A percentile compares a stretch with the other conserved stretches of the same genome.
phyloP scores from a whole-genome alignment of 1,140 invertebrate species.

The Drosophila virilis region DNA sequence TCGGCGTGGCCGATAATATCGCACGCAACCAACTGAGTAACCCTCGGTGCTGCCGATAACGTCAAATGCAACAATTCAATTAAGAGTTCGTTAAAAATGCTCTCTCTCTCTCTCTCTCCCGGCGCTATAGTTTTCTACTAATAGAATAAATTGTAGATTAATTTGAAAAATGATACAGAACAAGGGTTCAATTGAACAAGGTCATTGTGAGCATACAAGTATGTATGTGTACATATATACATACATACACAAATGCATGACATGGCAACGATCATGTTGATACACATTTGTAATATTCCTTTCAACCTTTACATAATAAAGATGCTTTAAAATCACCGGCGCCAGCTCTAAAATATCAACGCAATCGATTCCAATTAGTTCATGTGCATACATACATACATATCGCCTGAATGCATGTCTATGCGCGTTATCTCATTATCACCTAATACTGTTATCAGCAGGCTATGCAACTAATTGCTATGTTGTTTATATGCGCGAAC shows the following conservation, averaged over 20 bases:
- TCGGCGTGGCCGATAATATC: too few species aligned
- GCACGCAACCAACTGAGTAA: too few species aligned
- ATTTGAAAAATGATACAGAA: not conserved
- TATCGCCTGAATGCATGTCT: not conserved
- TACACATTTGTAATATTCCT: slow-evolving; percentile 13
- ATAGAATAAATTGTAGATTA: not conserved
- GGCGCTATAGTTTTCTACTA: not conserved
- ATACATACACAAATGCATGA: not conserved
- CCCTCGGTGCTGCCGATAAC: too few species aligned
- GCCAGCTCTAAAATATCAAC: slow-evolving; percentile 36
- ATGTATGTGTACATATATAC: not conserved
- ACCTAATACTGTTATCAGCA: slow-evolving; percentile 39
- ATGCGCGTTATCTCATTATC: not conserved
- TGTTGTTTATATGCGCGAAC: slow-evolving; percentile 64
- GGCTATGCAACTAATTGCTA: slow-evolving; percentile 29
- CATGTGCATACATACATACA: slow-evolving; percentile 15
- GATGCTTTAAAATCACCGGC: slow-evolving; percentile 13
- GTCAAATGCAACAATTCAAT: too few species aligned
- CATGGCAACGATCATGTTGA: slow-evolving; percentile 14
- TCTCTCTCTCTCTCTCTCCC: not conserved
- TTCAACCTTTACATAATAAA: slow-evolving; percentile 51
- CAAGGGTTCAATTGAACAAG: not conserved
- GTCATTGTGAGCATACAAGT: not conserved
- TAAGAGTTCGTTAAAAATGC: not conserved
- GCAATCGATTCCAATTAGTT: slow-evolving; percentile 37